Evolutionary conservation across 35 echinoderm and acorn worm genomes (phyloP), one percentile per base, ranked within the genome.

Genomic region (Eucidaris tribuloides): DNA sequence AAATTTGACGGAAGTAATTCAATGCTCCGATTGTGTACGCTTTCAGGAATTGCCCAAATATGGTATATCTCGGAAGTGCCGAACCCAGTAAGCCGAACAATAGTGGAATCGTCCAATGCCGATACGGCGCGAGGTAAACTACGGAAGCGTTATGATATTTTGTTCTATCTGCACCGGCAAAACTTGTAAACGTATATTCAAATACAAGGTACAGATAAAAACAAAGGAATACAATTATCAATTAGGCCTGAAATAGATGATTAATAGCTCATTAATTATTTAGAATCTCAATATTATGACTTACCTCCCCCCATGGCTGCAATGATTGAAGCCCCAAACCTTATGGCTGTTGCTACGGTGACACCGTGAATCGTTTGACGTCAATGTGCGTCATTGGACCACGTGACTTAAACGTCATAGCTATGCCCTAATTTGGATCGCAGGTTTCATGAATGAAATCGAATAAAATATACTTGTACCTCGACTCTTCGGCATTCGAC

Each of bases 401-500:
- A 82, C 31, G 77, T 80, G 77, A 80, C 29, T 80, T 18, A 80
- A 80, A 80, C 87, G 80, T 89, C 80, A 70, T 40, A 83, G 62
- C 24, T 76, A 40, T 80, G n/a, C 80, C 87, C 87, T 76, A 82
- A 89, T 89, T 74, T 83, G 87, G 87, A 43, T 44, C 13, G 34
- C 25, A 6, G 42, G 41, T 52, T 49, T 57, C 29, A 89, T 89
- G 87, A 89, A 89, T 89, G 87, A 89, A 83, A 70, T 76, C 42
- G 49, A 77, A 78, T 79, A 80, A 88, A 80, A 88, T 83, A 88
- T 88, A 79, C 55, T 77, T 62, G 58, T 38, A 60, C 34, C 58
- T 88, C 65, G 40, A 76, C n/a, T 71, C 64, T 82, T 89, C 80
- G 87, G 87, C 81, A 89, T 64, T 82, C 45, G 58, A 83, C 80